phyloP scores from a whole-genome alignment of 2,797 vertebrate species.

The Psittacula derbiana region DNA sequence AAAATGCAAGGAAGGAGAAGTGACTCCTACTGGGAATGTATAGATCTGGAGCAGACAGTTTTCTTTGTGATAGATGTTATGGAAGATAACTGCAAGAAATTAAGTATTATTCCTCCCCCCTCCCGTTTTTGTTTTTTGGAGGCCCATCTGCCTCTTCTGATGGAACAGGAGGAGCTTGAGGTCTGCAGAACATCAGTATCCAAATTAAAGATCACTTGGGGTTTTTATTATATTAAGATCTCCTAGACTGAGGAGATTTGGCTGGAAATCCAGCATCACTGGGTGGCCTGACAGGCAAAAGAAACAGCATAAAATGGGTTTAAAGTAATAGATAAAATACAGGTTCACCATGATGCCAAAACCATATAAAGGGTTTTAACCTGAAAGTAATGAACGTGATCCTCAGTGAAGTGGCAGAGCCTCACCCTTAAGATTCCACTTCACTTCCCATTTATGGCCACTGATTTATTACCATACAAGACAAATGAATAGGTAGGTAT shows the following conservation, averaged over 20 bases:
- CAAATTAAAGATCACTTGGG: background rate
- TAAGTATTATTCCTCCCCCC: background rate
- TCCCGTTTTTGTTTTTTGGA: background rate
- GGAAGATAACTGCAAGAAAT: background rate
- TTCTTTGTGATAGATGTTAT: background rate
- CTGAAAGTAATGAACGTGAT: background rate
- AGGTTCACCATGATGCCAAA: background rate
- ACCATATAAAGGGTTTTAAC: background rate
- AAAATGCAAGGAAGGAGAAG: background rate
- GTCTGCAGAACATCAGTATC: background rate
- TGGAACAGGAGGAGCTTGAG: background rate
- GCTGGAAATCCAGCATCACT: background rate
- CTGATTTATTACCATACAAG: constrained; percentile 34
- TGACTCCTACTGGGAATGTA: background rate
- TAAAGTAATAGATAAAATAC: background rate
- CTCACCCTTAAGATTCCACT: background rate
- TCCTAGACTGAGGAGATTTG: background rate
- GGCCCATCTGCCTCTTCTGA: background rate
- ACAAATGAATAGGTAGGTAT: constrained; percentile 42
- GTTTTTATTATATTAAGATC: background rate
- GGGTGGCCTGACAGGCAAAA: background rate
- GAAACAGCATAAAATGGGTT: background rate
- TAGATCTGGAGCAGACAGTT: background rate
- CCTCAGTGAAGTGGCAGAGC: background rate
- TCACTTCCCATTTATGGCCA: background rate